Evolutionary conservation across 2,888 invertebrate species (phyloP).

Genomic region (Nephrotoma flavescens): DNA sequence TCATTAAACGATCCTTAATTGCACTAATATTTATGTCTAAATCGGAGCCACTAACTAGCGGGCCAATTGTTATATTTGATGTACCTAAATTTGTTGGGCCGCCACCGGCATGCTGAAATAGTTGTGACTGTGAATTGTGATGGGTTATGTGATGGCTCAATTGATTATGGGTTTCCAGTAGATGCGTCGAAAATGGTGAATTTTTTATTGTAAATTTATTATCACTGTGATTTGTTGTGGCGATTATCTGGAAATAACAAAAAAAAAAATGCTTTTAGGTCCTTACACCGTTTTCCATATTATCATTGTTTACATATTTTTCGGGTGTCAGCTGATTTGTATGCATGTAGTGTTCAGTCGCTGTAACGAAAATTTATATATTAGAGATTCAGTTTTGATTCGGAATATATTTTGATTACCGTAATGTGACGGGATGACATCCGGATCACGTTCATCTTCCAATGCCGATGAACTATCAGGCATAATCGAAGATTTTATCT

Average conservation of each 20-base stretch:
- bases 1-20: slow-evolving; percentile 75
- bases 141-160: not conserved
- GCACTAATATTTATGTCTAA: slow-evolving; percentile 60
- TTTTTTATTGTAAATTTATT: slow-evolving; percentile 1
- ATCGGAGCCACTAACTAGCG: not conserved
- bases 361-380: not conserved
- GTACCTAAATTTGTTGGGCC: not conserved
- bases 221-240: not conserved
- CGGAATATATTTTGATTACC: slow-evolving; percentile 28
- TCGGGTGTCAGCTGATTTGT: not conserved
- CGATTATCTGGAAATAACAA: not conserved
- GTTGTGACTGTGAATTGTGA: not conserved
- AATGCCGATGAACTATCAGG: not conserved
- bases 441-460: slow-evolving; percentile 34
- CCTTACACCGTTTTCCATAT: not conserved
- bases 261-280: no score
- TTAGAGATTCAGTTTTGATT: not conserved
- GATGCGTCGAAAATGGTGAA: not conserved
- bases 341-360: not conserved
- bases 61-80: not conserved
- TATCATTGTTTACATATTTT: not conserved
- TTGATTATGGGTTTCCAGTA: slow-evolving; percentile 1
- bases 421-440: slow-evolving; percentile 49
- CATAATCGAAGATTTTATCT: not conserved
- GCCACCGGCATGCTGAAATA: not conserved